Conservation (phyloP, 1,140 invertebrate genomes). For the Zaprionus lachaisei region DNA sequence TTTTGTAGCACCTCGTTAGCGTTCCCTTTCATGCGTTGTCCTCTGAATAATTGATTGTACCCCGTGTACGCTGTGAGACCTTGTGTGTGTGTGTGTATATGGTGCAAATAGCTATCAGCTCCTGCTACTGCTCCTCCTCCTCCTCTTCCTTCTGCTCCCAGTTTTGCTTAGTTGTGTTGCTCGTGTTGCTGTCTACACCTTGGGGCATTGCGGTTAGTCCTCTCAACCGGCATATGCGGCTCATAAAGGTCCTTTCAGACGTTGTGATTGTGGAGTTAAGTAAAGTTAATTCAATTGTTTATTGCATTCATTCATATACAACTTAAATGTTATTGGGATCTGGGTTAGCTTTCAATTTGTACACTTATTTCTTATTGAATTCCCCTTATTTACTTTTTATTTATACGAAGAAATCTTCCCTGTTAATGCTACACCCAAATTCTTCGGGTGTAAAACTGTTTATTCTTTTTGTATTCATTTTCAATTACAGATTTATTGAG, state of each 20-base stretch:
- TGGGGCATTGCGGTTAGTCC: conserved; percentile 7
- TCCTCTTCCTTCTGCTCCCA: background rate
- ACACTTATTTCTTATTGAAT: no score
- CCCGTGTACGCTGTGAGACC: background rate
- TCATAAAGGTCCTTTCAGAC: background rate
- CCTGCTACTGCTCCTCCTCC: background rate
- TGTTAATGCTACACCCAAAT: no score
- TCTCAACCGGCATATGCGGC: background rate
- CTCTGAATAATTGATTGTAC: conserved; percentile 20
- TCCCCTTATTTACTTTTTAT: no score
- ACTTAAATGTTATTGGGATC: no score
- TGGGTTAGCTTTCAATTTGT: no score
- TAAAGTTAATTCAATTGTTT: no score
- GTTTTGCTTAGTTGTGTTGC: background rate
- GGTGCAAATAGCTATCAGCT: background rate
- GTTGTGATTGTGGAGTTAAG: no score
- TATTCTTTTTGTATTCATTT: no score
- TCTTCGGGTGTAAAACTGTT: no score
- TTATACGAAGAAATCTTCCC: no score
- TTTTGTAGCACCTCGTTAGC: conserved; percentile 11
- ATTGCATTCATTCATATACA: no score
- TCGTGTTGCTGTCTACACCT: background rate
- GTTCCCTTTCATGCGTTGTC: conserved; percentile 11
- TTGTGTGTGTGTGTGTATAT: background rate
- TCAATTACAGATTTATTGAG: no score